Evolutionary conservation across 2,888 invertebrate species (phyloP), one percentile per base, ranked within the genome.

Genomic region (Pyrocoelia pectoralis): DNA sequence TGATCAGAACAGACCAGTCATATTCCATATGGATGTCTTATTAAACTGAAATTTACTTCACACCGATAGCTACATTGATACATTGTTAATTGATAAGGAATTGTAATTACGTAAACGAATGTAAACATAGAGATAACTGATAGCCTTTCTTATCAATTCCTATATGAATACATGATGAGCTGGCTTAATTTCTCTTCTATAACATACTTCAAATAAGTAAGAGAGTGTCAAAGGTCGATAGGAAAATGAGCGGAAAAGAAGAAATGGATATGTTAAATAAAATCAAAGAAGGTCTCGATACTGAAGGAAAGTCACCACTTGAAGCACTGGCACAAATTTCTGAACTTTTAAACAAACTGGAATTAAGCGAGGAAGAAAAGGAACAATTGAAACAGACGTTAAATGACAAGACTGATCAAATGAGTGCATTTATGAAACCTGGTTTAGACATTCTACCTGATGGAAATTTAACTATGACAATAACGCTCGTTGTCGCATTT

Each of bases 341-440:
- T 51, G 68, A 69, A 29, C 64, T 70, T 13, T 48, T 76, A 46
- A 65, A 72, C n/a, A 66, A 68, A 33, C 53, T 81, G 9, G 77
- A 80, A 1, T 74, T 91, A 1, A 80, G 84, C 52, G 89, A 89
- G 3, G 87, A 87, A 15, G 85, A 88, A 54, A 88, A 85, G 67
- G 85, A 85, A n/a, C 84, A 81, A 55, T 71, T 91, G 14, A 83
- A 82, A 57, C 81, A 81, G 1, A 82, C 85, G 75, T 73, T 89
- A 50, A 77, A 82, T 0, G 40, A 17, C 10, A 10, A 10, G n/a
- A 17, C 10, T 2, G 18, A 18, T 6, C 14, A 46, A 18, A 15
- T 46, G 15, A 46, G 18, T 10, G n/a, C 46, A 40, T 54, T 68
- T 13, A 28, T 70, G 10, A 51, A 15, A 19, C 49, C 54, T n/a